Percentiles rank a stretch among this genome's conserved stretches.
phyloP scores from a whole-genome alignment of 64 coral and sea anemone genomes.

The Orbicella faveolata region DNA sequence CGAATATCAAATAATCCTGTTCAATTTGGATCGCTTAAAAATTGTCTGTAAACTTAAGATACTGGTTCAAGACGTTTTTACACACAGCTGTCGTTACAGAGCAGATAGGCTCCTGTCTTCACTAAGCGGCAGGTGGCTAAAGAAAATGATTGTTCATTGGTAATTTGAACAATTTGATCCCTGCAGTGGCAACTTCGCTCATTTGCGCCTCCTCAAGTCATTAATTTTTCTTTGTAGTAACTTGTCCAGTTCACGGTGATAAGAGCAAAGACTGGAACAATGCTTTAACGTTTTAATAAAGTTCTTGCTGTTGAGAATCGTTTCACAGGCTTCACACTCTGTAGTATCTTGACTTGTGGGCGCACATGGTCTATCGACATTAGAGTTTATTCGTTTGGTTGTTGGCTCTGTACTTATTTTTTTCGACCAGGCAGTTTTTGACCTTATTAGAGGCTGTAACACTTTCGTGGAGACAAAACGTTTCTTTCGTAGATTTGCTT shows the following conservation, averaged over 20 bases:
- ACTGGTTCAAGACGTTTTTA: no score
- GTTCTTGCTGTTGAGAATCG: slow-evolving; percentile 24
- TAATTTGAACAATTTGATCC: background rate
- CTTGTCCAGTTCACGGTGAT: background rate
- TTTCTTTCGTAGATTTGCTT: background rate
- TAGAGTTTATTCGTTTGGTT: background rate
- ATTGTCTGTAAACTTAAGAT: no score
- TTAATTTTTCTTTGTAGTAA: background rate
- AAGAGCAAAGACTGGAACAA: background rate
- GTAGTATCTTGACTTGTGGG: background rate
- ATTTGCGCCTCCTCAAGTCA: background rate
- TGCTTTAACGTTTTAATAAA: background rate
- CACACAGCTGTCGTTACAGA: no score
- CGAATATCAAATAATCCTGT: no score
- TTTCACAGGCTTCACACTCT: background rate
- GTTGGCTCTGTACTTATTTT: background rate
- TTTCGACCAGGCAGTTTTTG: background rate
- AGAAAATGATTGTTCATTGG: background rate
- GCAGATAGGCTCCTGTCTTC: no score
- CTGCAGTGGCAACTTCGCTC: background rate
- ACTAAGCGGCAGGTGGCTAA: background rate
- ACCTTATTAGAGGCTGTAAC: background rate
- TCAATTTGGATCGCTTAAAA: no score
- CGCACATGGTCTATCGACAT: background rate
- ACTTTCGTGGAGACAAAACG: background rate